These are phyloP conservation scores for Calliphora vomitoria DNA, from an alignment of 2,888 invertebrate genomes.

Conservation along the genomic window DNA sequence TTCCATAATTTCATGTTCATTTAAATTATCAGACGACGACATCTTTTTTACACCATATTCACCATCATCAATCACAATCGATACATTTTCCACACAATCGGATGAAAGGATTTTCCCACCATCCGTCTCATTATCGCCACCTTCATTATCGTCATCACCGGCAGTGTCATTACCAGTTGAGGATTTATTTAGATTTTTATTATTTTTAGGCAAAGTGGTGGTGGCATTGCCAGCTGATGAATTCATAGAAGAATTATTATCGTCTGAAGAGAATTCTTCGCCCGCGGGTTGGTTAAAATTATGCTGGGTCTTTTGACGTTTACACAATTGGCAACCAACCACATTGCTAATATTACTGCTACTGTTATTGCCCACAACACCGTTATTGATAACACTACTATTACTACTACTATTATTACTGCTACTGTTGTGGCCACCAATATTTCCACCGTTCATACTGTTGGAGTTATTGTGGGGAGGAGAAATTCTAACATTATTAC, in stretches of 20 bases:
- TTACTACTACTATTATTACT: slow-evolving; percentile 20
- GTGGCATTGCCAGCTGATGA: slow-evolving; percentile 2
- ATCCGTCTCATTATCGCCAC: slow-evolving; percentile 66
- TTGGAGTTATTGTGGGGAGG: slow-evolving; percentile 22
- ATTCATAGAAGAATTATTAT: slow-evolving; percentile 36
- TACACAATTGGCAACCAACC: slow-evolving; percentile 83
- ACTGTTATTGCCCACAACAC: too few relatives aligned
- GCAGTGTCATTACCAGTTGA: slow-evolving; percentile 31
- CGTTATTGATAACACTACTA: slow-evolving; percentile 15
- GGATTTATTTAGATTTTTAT: slow-evolving; percentile 30
- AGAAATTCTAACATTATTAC: too few relatives aligned
- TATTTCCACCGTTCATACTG: slow-evolving; percentile 18
- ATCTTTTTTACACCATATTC: neutral
- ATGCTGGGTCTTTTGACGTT: slow-evolving; percentile 84
- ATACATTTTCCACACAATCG: slow-evolving; percentile 54
- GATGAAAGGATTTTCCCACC: slow-evolving; percentile 52
- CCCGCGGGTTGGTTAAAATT: slow-evolving; percentile 76
- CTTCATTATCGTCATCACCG: slow-evolving; percentile 67
- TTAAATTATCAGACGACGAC: slow-evolving; percentile 26
- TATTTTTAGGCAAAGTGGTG: neutral
- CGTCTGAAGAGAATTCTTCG: slow-evolving; percentile 40
- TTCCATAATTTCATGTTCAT: slow-evolving; percentile 67
- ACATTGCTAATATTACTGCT: slow-evolving; percentile 15
- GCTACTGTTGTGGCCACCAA: slow-evolving; percentile 9
- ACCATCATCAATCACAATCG: neutral